Conservation (phyloP, 2,888 invertebrate genomes). For the Acleris literana region DNA sequence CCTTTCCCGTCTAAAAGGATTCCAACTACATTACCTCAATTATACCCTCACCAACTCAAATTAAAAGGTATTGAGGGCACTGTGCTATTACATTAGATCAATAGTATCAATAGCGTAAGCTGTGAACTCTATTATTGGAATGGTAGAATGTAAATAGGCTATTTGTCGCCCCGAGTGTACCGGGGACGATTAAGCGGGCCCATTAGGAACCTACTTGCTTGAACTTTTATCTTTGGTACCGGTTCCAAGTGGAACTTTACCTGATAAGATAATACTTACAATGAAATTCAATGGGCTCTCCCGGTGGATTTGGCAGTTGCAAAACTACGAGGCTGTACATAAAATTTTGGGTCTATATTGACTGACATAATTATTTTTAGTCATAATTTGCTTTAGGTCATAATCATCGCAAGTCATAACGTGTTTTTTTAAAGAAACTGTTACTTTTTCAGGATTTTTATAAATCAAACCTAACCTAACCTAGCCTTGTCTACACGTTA, state of each 20-base stretch:
- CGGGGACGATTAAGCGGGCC: constrained; percentile 53
- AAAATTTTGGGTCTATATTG: no score
- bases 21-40: constrained; percentile 25
- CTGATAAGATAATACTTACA: constrained; percentile 28
- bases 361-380: no score
- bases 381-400: no score
- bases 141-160: constrained; percentile 59
- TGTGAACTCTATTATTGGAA: constrained; percentile 54
- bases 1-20: constrained; percentile 25
- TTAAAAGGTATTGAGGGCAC: constrained; percentile 27
- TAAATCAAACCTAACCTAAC: no score
- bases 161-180: constrained; percentile 59
- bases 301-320: constrained; percentile 11
- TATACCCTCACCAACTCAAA: constrained; percentile 14
- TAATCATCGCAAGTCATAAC: no score
- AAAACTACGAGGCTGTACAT: no score
- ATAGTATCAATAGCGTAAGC: constrained; percentile 48
- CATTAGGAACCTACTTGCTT: constrained; percentile 47
- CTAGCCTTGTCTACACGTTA: no score
- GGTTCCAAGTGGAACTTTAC: constrained; percentile 32
- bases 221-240: constrained; percentile 45
- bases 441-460: no score
- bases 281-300: constrained; percentile 21
- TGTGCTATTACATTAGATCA: constrained; percentile 45
- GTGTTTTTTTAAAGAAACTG: no score